Evolutionary conservation across 2,113 vertebrate species (phyloP).

Genomic region (Rhabdomys dilectus): DNA sequence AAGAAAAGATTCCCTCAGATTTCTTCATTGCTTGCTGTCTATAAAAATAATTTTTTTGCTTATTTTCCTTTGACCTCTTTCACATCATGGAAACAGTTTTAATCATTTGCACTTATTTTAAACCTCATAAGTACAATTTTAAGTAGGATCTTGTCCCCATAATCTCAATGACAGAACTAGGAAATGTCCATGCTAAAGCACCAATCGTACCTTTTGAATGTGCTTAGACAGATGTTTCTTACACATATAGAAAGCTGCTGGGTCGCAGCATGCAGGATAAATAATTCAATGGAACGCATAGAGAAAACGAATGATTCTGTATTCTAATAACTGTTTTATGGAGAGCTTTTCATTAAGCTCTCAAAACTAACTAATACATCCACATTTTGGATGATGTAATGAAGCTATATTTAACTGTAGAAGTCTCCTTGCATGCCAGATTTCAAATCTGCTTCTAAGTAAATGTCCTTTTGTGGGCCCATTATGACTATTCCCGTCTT

Average conservation of each 20-base stretch:
- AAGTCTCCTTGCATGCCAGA: slow-evolving; percentile 52
- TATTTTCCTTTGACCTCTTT: slow-evolving; percentile 45
- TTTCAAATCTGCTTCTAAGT: slow-evolving; percentile 72
- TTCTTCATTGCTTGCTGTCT: slow-evolving; percentile 22
- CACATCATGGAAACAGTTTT: neutral
- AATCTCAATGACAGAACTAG: slow-evolving; percentile 28
- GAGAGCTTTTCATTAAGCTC: slow-evolving; percentile 70
- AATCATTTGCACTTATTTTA: slow-evolving; percentile 10
- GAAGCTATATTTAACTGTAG: slow-evolving; percentile 75
- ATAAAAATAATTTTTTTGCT: neutral
- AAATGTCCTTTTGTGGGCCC: slow-evolving; percentile 65
- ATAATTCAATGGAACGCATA: slow-evolving; percentile 62
- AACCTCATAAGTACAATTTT: neutral
- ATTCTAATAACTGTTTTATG: slow-evolving; percentile 68
- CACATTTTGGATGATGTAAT: slow-evolving; percentile 51
- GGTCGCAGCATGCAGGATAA: slow-evolving; percentile 20
- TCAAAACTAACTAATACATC: slow-evolving; percentile 68
- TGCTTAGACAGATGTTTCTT: slow-evolving; percentile 33
- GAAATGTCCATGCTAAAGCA: neutral
- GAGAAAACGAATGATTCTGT: slow-evolving; percentile 45
- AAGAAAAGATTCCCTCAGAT: neutral
- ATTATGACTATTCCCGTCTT: slow-evolving; percentile 66
- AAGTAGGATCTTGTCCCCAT: neutral
- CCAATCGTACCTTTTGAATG: slow-evolving; percentile 1
- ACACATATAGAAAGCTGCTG: slow-evolving; percentile 11